A percentile compares a stretch with the other conserved stretches of the same genome.
Conservation (phyloP, 2,888 invertebrate species). For the Nezara viridula region DNA sequence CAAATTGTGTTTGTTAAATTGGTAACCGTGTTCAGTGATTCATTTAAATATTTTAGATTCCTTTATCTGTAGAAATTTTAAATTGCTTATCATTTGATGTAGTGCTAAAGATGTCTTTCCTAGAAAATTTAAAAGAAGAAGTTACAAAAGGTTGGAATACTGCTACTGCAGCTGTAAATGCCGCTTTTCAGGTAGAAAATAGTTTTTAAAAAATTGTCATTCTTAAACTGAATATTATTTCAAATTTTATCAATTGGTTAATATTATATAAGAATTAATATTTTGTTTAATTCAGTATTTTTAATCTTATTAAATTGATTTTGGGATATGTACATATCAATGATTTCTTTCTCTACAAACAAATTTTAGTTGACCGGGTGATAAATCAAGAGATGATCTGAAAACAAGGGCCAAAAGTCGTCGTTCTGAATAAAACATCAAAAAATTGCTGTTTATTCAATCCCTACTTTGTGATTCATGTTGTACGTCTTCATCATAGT, state of each 20-base stretch:
- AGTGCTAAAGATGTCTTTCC: slow-evolving; percentile 27
- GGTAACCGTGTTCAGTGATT: background rate
- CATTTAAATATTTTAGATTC: background rate
- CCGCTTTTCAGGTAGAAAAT: slow-evolving; percentile 33
- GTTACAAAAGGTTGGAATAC: slow-evolving; percentile 22
- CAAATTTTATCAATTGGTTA: background rate
- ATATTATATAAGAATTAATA: background rate
- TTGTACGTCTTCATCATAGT: too few species aligned
- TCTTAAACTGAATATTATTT: background rate
- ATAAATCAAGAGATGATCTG: too few species aligned
- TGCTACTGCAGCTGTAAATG: slow-evolving; percentile 32
- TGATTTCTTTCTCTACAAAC: background rate
- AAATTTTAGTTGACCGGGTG: too few species aligned
- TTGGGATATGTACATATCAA: too few species aligned
- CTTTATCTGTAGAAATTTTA: background rate
- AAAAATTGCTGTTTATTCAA: too few species aligned
- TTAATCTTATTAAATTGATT: too few species aligned
- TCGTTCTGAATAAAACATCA: too few species aligned
- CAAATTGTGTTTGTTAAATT: background rate
- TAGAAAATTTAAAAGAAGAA: slow-evolving; percentile 42
- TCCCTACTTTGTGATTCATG: too few species aligned
- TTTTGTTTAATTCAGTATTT: background rate
- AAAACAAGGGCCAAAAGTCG: too few species aligned
- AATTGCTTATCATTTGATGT: background rate
- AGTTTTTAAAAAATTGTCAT: background rate